These are phyloP conservation scores for Erinaceus europaeus DNA, from an alignment of 2,113 vertebrate species.

Conservation along the genomic window DNA sequence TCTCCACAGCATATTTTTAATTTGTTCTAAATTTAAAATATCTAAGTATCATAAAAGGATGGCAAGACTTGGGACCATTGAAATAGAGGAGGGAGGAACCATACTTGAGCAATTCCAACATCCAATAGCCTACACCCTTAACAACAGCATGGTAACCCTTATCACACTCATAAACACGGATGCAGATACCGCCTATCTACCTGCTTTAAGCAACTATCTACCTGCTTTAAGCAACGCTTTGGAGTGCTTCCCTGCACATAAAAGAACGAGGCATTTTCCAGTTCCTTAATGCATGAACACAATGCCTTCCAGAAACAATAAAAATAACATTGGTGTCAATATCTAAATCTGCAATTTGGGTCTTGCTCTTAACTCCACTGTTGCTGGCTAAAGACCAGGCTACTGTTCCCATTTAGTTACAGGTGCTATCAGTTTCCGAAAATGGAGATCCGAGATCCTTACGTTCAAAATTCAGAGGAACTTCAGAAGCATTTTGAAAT, in stretches of 20 bases:
- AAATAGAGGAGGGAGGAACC: not conserved
- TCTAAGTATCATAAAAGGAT: not conserved
- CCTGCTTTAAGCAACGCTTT: not conserved
- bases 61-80: not conserved
- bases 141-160: not conserved
- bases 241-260: not conserved
- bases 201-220: not conserved
- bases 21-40: conserved; percentile 28
- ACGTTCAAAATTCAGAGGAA: not conserved
- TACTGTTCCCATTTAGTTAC: not conserved
- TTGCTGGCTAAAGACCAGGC: not conserved
- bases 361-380: not conserved
- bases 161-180: not conserved
- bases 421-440: not conserved
- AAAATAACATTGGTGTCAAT: not conserved
- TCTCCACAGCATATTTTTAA: not conserved
- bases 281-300: not conserved
- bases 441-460: not conserved
- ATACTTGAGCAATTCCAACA: conserved; percentile 4
- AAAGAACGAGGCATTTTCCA: not conserved
- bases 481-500: conserved; percentile 8
- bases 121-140: not conserved
- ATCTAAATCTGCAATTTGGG: not conserved
- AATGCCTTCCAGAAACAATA: conserved; percentile 10
- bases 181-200: not conserved